Evolutionary conservation across 2,888 invertebrate species (phyloP).

Genomic region (Laothoe populi): DNA sequence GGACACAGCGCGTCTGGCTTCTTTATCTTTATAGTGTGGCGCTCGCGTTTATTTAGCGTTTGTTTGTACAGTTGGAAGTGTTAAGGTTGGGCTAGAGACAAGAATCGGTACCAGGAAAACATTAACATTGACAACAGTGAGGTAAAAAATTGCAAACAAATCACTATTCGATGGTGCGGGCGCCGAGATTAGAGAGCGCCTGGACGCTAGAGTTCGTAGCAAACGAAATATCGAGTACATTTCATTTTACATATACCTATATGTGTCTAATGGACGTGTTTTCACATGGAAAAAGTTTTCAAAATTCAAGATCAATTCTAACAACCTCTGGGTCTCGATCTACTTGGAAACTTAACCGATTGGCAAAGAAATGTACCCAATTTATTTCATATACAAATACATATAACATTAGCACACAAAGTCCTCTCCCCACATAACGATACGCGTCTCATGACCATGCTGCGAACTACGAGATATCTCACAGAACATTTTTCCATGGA

Average conservation of each 20-base stretch:
- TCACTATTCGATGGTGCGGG: slow-evolving; percentile 14
- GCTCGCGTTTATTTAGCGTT: slow-evolving; percentile 26
- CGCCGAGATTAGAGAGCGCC: not conserved
- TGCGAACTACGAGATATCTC: no score
- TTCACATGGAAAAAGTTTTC: slow-evolving; percentile 5
- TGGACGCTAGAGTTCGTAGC: no score
- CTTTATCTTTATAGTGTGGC: slow-evolving; percentile 38
- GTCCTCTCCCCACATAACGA: no score
- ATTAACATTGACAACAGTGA: slow-evolving; percentile 33
- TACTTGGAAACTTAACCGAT: no score
- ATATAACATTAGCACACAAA: no score
- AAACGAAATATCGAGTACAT: no score
- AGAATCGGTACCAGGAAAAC: slow-evolving; percentile 26
- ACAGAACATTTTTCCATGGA: no score
- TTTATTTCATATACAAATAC: no score
- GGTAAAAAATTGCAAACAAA: slow-evolving; percentile 30
- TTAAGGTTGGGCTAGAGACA: slow-evolving; percentile 25
- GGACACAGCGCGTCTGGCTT: slow-evolving; percentile 43
- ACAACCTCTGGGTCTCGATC: no score
- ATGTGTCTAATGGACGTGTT: slow-evolving; percentile 20
- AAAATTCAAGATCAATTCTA: slow-evolving; percentile 6
- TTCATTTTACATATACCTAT: slow-evolving; percentile 13
- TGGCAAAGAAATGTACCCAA: no score
- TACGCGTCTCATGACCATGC: no score
- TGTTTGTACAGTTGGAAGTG: slow-evolving; percentile 29